Conservation (phyloP, 2,888 invertebrate genomes). For the Ochlodes sylvanus region DNA sequence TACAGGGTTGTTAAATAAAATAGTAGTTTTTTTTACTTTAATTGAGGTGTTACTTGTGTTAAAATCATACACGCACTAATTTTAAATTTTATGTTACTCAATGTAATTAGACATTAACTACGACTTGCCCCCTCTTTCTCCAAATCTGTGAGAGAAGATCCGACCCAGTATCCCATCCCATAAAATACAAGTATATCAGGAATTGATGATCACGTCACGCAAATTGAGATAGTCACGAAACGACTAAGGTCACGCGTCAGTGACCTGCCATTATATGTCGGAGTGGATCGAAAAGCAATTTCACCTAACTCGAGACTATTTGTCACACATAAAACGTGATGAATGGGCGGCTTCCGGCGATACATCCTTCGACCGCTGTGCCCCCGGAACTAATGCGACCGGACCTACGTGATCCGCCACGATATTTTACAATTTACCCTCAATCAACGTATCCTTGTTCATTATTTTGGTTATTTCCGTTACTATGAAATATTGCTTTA, state of each 20-base stretch:
- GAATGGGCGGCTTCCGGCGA: slow-evolving; percentile 65
- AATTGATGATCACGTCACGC: slow-evolving; percentile 47
- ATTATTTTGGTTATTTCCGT: slow-evolving; percentile 12
- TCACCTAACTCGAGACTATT: slow-evolving; percentile 80
- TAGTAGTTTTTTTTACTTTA: too few relatives aligned
- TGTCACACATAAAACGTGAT: slow-evolving; percentile 83
- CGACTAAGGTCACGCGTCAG: slow-evolving; percentile 75
- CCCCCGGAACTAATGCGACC: slow-evolving; percentile 44
- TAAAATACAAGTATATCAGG: slow-evolving; percentile 8
- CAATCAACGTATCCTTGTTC: slow-evolving; percentile 20
- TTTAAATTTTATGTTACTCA: too few relatives aligned
- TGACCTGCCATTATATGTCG: slow-evolving; percentile 80
- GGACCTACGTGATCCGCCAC: slow-evolving; percentile 45
- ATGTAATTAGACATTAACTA: too few relatives aligned
- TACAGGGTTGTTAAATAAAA: too few relatives aligned
- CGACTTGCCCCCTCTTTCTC: too few relatives aligned
- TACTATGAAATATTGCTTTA: background rate
- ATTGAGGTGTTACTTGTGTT: too few relatives aligned
- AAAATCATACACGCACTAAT: too few relatives aligned
- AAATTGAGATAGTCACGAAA: slow-evolving; percentile 75
- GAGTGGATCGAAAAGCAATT: slow-evolving; percentile 83
- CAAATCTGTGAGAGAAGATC: too few relatives aligned
- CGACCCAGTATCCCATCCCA: background rate
- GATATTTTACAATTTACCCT: slow-evolving; percentile 26
- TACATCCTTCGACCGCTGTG: slow-evolving; percentile 56